phyloP scores from a whole-genome alignment of 2,888 invertebrate genomes.

The Microctonus hyperodae region DNA sequence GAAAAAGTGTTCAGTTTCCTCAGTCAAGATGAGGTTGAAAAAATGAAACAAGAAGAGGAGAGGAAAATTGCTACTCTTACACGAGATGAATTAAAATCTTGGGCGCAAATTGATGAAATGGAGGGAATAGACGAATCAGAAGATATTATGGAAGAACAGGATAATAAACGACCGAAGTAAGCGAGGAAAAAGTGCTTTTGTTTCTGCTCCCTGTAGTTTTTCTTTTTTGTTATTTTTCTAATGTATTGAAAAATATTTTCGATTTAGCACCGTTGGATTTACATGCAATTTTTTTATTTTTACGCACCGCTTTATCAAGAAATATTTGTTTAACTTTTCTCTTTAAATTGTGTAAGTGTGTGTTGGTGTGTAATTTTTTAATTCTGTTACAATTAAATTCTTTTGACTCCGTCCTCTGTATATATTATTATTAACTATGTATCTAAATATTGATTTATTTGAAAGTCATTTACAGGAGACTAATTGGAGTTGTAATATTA shows the following conservation, averaged over 20 bases:
- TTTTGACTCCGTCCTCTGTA: slow-evolving; percentile 34
- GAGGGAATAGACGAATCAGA: slow-evolving; percentile 65
- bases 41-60: slow-evolving; percentile 93
- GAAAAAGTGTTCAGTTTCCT: slow-evolving; percentile 93
- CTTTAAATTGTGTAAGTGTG: not conserved
- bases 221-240: not conserved
- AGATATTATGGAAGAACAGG: slow-evolving; percentile 53
- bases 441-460: not conserved
- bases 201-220: not conserved
- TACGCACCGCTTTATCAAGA: slow-evolving; percentile 5
- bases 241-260: slow-evolving; percentile 14
- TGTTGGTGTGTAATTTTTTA: not conserved
- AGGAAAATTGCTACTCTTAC: slow-evolving; percentile 82
- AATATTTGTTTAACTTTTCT: not conserved
- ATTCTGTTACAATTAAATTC: slow-evolving; percentile 26
- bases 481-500: not conserved
- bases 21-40: slow-evolving; percentile 92
- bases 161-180: slow-evolving; percentile 61
- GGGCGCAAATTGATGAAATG: slow-evolving; percentile 67
- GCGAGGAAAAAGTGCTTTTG: slow-evolving; percentile 40
- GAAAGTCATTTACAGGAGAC: not conserved
- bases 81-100: slow-evolving; percentile 69
- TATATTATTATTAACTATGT: slow-evolving; percentile 39
- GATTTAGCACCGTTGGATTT: slow-evolving; percentile 26
- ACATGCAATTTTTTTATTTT: slow-evolving; percentile 22